Conservation (phyloP, 1,140 invertebrate genomes). For the Drosophila burlai region DNA sequence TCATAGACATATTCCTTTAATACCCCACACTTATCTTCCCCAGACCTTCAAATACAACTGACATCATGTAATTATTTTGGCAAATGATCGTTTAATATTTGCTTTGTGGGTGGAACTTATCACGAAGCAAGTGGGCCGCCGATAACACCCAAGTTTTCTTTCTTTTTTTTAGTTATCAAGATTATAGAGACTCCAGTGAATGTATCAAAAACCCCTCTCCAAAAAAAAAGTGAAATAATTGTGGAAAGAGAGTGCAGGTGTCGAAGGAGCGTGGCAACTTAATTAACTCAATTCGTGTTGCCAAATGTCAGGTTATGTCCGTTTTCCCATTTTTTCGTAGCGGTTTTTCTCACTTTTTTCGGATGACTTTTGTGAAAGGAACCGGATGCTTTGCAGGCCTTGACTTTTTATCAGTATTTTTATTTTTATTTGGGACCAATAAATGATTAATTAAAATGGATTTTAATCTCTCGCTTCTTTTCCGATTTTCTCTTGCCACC, state of each 20-base stretch:
- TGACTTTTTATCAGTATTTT: conserved; percentile 29
- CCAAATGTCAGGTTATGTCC: conserved; percentile 20
- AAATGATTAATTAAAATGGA: conserved; percentile 55
- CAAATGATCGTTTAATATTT: conserved; percentile 48
- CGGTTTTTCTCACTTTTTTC: neutral
- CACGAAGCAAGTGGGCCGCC: conserved; percentile 17
- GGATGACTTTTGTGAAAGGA: conserved; percentile 64
- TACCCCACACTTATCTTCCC: conserved; percentile 28
- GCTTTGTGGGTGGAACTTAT: conserved; percentile 42
- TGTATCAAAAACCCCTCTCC: neutral
- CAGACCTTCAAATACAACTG: conserved; percentile 37
- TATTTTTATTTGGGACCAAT: conserved; percentile 16
- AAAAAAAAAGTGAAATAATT: conserved; percentile 1
- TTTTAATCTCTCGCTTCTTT: conserved; percentile 33
- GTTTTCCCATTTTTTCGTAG: conserved; percentile 19
- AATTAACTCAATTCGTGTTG: conserved; percentile 50
- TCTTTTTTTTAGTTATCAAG: conserved; percentile 8
- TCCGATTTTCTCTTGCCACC: conserved; percentile 31
- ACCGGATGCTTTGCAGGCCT: conserved; percentile 34
- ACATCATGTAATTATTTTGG: conserved; percentile 77
- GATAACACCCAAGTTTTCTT: conserved; percentile 36
- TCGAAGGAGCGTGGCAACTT: conserved; percentile 28
- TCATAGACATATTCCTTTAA: conserved; percentile 11
- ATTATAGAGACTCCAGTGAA: conserved; percentile 13
- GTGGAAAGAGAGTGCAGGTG: conserved; percentile 18